Base-by-base conservation (phyloP, 2,797 vertebrate species). In the Gallinago stenura region DNA sequence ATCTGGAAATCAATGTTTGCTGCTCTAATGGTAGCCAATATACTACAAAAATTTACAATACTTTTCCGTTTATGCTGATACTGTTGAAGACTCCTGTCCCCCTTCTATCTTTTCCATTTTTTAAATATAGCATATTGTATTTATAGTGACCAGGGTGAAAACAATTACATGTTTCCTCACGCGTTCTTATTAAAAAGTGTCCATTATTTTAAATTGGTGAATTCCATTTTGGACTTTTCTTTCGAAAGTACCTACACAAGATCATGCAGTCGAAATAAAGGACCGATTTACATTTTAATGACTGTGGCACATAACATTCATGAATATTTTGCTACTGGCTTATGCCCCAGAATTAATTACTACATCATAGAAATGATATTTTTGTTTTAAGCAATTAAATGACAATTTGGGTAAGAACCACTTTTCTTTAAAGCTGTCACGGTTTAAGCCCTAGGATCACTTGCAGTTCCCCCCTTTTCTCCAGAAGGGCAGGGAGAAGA, bases 1-100 rank as follows among this genome's bases (percentile, higher is more conserved):
- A 95, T 93, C 82, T 96, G 93, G 90, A 95, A 95, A 96, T 94
- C 72, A 69, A 68, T 39, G 60, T 87, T 91, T 95, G 85, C 39
- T 66, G 30, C 72, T 83, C 62, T 82, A 96, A 89, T 70, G 50
- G 65, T 70, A 92, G 85, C 35, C 64, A 66, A 69, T 91, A 95
- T 54, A 75, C 33, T 57, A 41, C 31, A 85, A 97, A 87, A 95
- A 68, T 21, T 15, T 87, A 45, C 24, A 76, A 30, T 90, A 62
- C 69, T 86, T 93, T 84, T 65, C 33, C 26, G 62, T 79, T 78
- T 78, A 83, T 73, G 62, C 33, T 83, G 75, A 83, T 89, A 83
- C 18, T 54, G 13, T 16, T 82, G 57, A 90, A 85, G 39, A 62
- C 12, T 73, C 5, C 75, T 35, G 26, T 71, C 6, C 17, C 33